Evolutionary conservation across 2,113 vertebrate species (phyloP), one percentile per base, ranked within the genome.

Genomic region (Rousettus leschenaultii): DNA sequence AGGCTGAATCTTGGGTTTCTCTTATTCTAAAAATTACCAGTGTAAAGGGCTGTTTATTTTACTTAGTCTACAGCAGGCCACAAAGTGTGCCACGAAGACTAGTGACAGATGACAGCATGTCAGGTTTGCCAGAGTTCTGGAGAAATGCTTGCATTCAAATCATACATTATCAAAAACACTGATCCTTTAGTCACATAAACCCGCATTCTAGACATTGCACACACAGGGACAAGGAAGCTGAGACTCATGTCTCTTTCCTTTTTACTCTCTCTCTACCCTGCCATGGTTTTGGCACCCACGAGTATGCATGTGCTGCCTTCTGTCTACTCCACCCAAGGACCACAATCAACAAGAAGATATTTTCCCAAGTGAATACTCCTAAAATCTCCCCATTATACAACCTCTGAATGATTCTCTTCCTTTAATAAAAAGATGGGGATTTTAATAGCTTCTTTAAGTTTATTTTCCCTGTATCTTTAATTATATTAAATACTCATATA

Each of bases 401-500:
- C 7, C 30, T 96, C 61, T 75, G 51, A 63, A 10, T 80, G 35
- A 87, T 98, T 93, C 86, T 84, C 96, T 98, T 97, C 91, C 94
- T 97, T 96, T 61, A 95, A 96, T 96, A 95, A 86, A 90, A 96
- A 95, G 93, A 40, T 55, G 33, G 48, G 78, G 66, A 80, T 97
- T 87, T 96, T 98, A 98, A 98, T 97, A 98, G 98, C 89, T 97
- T 92, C 93, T 97, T 98, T 96, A 97, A 79, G 83, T 94, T 98
- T 98, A 73, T 96, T 98, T 97, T 96, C 91, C 74, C 94, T 98
- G 91, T 98, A 97, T 98, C 98, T 96, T 98, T 98, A 98, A 98
- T 99, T 98, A 98, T 98, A 98, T 98, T 98, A 98, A 98, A 98
- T 97, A 98, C 97, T 97, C 98, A 98, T 98, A 98, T 96, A 98